These are phyloP conservation scores for Crossaster papposus DNA, from an alignment of 53 echinoderm and acorn worm species.

Conservation along the genomic window DNA sequence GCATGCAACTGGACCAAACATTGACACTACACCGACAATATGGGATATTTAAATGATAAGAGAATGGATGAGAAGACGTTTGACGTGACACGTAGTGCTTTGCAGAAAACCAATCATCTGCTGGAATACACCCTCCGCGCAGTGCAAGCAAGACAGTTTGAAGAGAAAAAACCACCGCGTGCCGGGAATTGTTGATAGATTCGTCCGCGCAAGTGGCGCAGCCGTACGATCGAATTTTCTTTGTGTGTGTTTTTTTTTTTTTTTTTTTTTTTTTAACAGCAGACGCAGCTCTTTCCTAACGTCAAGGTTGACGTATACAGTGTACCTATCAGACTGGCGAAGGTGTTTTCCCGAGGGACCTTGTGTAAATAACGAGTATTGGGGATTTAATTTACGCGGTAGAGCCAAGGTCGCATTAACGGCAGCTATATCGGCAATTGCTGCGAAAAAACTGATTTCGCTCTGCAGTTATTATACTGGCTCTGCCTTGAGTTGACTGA, in stretches of 20 bases:
- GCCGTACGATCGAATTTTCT: not conserved
- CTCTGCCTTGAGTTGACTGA: not conserved
- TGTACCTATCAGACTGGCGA: not conserved
- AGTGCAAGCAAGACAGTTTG: too few relatives aligned
- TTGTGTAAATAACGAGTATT: not conserved
- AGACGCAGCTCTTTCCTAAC: not conserved
- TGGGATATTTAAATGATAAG: not conserved
- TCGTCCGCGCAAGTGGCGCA: not conserved
- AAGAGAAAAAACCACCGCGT: too few relatives aligned
- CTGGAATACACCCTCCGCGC: too few relatives aligned
- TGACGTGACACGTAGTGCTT: not conserved
- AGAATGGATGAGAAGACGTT: too few relatives aligned
- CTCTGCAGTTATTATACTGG: not conserved
- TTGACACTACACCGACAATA: not conserved
- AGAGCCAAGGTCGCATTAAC: not conserved
- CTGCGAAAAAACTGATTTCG: not conserved
- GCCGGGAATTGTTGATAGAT: not conserved
- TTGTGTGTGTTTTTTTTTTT: too few relatives aligned
- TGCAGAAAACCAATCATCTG: too few relatives aligned
- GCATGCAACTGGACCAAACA: not conserved
- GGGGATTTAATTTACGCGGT: not conserved
- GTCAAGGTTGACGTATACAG: slow-evolving; percentile 26
- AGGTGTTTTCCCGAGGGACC: not conserved
- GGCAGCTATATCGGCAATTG: not conserved
- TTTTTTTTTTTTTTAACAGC: not conserved